Conservation (phyloP, 2,113 vertebrate species). For the Silurus asotus region DNA sequence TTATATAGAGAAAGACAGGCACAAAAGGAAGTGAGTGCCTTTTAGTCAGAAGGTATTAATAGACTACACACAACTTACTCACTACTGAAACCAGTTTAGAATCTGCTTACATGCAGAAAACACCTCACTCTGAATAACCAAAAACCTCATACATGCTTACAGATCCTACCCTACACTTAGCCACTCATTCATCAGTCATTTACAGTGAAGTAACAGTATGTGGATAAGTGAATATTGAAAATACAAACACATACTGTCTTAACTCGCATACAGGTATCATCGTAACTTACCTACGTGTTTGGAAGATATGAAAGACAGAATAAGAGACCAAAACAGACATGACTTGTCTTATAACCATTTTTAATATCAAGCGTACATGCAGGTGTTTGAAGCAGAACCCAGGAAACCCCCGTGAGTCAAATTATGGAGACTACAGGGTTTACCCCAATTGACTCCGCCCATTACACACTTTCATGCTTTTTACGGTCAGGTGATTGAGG, state of each 20-base stretch:
- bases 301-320: neutral
- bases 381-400: slow-evolving; percentile 3
- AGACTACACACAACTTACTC: slow-evolving; percentile 14
- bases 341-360: neutral
- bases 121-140: neutral
- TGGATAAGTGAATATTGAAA: neutral
- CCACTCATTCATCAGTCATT: neutral
- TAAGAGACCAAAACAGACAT: neutral
- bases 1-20: neutral
- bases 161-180: neutral
- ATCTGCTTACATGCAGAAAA: slow-evolving; percentile 32
- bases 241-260: neutral
- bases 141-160: neutral
- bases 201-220: neutral
- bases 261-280: neutral
- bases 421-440: slow-evolving; percentile 55
- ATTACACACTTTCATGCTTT: slow-evolving; percentile 31
- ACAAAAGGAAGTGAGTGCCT: slow-evolving; percentile 38
- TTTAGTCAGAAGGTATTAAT: slow-evolving; percentile 30
- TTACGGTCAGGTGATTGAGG: slow-evolving; percentile 67
- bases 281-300: neutral
- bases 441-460: slow-evolving; percentile 51
- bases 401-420: slow-evolving; percentile 66
- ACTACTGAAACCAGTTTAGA: slow-evolving; percentile 39
- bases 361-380: neutral